Evolutionary conservation across 2,797 vertebrate species (phyloP), one percentile per base, ranked within the genome.

Genomic region (Florisuga fusca): DNA sequence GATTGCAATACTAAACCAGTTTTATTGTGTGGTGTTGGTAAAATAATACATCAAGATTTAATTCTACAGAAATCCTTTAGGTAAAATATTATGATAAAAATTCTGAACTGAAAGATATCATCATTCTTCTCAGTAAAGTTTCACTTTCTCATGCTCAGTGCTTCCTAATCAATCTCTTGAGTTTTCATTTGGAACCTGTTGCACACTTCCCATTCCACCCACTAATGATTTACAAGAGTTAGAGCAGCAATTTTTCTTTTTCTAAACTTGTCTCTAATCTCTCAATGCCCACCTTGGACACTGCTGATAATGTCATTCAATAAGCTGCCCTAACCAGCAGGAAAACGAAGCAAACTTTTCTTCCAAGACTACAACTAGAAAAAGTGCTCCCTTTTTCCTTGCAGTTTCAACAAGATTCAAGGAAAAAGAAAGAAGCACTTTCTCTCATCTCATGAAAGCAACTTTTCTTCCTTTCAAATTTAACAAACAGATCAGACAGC

Each of bases 381-480:
- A 62, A 84, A 25, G 26, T 36, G 8, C 36, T 78, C 53, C n/a
- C 18, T 5, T 5, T 84, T 58, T 62, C 45, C 17, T 6, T 71
- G 1, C 6, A 15, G 53, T 84, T 81, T 85, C 61, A 62, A 7
- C 10, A 55, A 48, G 29, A 22, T 14, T 34, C 26, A 23, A 51
- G 36, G 33, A 25, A 53, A 66, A 58, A 50, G 7, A 34, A 53
- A 74, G 68, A 81, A 58, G 1, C 16, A 4, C 5, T 68, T 76
- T 34, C 9, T 63, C 10, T 61, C 68, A 46, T 55, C 46, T 81
- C 26, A 33, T 41, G 20, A 72, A 84, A 90, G 36, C 10, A 78
- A 22, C n/a, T 81, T 13, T 50, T 88, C 27, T 38, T 79, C 43
- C 48, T 82, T 93, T 78, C 43, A 55, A 74, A 84, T 86, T 31